These are phyloP conservation scores for Trissoscelio sp. DNA, from an alignment of 2,888 invertebrate genomes.

Conservation along the genomic window DNA sequence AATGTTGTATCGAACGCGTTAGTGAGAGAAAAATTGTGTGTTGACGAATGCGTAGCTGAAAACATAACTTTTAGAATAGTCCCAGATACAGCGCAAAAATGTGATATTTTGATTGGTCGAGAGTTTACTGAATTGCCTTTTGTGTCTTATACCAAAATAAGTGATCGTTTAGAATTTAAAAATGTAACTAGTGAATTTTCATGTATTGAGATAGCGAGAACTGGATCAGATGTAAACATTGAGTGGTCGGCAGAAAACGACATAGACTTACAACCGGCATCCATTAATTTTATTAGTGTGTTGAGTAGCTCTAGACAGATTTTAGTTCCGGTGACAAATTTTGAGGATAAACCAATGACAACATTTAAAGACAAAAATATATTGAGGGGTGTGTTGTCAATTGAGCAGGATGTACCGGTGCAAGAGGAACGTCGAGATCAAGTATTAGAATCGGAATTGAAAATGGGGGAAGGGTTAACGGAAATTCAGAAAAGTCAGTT, in stretches of 20 bases:
- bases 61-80: background rate
- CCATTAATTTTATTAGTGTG: no score
- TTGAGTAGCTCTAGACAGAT: no score
- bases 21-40: background rate
- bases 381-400: conserved; percentile 7
- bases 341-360: no score
- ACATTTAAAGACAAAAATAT: background rate
- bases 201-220: no score
- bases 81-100: background rate
- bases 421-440: background rate
- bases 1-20: background rate
- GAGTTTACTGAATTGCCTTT: background rate
- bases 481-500: background rate
- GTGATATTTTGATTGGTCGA: conserved; percentile 1
- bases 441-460: background rate
- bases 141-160: background rate
- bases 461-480: background rate
- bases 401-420: background rate
- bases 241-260: background rate
- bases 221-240: background rate
- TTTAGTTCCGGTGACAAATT: no score
- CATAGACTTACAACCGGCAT: no score
- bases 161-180: conserved; percentile 1
- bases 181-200: conserved; percentile 2
- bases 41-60: background rate